Conservation (phyloP, 1,140 invertebrate species). For the Chlorops oryzae region DNA sequence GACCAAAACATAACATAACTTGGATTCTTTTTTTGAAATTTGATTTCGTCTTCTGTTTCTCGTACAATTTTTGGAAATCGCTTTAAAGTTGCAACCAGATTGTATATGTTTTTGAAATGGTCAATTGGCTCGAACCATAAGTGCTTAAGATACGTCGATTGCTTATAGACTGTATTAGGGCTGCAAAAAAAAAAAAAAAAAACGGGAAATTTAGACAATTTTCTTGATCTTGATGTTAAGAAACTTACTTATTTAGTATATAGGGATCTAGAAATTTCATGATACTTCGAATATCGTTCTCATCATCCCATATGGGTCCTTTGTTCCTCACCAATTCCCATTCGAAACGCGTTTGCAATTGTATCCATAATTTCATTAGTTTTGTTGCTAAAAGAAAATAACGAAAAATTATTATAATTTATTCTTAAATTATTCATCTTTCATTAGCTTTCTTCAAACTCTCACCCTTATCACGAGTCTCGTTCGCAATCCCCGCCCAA, state of each 20-base stretch:
- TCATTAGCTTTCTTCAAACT: background rate
- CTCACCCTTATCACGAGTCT: conserved; percentile 27
- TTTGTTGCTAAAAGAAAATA: conserved; percentile 26
- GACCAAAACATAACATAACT: too few relatives aligned
- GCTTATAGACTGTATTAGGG: conserved; percentile 23
- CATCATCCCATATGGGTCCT: too few relatives aligned
- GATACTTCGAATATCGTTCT: background rate
- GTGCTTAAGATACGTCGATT: conserved; percentile 21
- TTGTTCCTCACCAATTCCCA: too few relatives aligned
- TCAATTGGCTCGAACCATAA: conserved; percentile 33
- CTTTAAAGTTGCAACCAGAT: conserved; percentile 23
- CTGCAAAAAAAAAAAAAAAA: conserved; percentile 9
- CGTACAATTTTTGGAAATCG: conserved; percentile 14
- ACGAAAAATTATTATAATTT: too few relatives aligned
- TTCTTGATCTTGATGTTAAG: background rate
- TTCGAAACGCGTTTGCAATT: conserved; percentile 29
- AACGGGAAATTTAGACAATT: conserved; percentile 1
- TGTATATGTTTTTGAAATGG: conserved; percentile 26
- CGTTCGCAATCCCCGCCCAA: conserved; percentile 32
- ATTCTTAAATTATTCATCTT: too few relatives aligned
- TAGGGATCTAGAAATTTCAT: conserved; percentile 18
- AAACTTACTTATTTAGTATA: conserved; percentile 8
- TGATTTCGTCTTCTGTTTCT: too few relatives aligned
- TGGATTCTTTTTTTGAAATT: too few relatives aligned
- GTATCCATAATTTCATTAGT: conserved; percentile 36